Conservation (phyloP, 2,888 invertebrate species). For the Hybos culiciformis region DNA sequence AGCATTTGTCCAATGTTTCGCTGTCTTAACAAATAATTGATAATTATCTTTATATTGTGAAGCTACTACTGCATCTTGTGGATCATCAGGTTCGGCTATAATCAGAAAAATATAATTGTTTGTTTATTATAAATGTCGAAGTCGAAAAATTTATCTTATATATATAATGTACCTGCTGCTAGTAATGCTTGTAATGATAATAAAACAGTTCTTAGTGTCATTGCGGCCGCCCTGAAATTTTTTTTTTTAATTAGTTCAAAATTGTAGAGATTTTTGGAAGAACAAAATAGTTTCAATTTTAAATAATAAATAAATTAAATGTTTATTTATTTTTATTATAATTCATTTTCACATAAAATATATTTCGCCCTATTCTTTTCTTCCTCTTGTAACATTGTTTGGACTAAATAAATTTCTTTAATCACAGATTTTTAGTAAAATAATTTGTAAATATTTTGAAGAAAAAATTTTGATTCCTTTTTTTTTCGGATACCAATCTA, state of each 20-base stretch:
- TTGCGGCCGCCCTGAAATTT: constrained; percentile 79
- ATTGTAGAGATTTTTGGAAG: not conserved
- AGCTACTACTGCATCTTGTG: constrained; percentile 94
- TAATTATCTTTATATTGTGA: constrained; percentile 87
- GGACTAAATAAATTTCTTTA: too few relatives aligned
- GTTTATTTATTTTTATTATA: not conserved
- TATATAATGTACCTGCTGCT: constrained; percentile 81
- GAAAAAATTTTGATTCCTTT: too few relatives aligned
- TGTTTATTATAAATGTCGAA: too few relatives aligned
- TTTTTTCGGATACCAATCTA: too few relatives aligned
- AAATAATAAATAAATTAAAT: not conserved
- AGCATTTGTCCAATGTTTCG: constrained; percentile 88
- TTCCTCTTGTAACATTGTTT: too few relatives aligned
- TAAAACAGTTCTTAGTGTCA: constrained; percentile 91
- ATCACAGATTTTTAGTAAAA: too few relatives aligned
- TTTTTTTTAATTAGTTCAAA: not conserved
- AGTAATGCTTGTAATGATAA: constrained; percentile 90
- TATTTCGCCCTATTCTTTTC: too few relatives aligned
- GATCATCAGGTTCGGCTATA: constrained; percentile 56
- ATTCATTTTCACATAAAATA: too few relatives aligned
- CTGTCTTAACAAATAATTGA: constrained; percentile 78
- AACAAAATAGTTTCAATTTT: not conserved
- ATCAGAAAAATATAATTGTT: too few relatives aligned
- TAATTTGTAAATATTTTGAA: too few relatives aligned
- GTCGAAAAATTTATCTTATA: too few relatives aligned